Evolutionary conservation across 1,140 invertebrate genomes (phyloP).

Genomic region (Teleopsis dalmanni): DNA sequence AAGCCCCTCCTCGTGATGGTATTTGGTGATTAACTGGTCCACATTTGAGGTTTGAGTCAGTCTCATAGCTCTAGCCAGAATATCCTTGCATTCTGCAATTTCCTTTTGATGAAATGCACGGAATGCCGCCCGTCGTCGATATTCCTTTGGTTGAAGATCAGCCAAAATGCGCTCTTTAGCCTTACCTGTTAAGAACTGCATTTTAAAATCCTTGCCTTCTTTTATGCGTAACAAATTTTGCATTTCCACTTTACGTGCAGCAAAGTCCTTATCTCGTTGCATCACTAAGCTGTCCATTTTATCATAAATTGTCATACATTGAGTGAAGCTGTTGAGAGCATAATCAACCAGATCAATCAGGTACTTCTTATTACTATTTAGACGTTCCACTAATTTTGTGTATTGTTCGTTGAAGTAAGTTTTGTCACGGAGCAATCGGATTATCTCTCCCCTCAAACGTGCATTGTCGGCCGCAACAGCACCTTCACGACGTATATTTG

Average conservation of each 20-base stretch:
- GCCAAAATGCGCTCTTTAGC: conserved; percentile 22
- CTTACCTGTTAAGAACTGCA: conserved; percentile 33
- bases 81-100: conserved; percentile 13
- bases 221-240: conserved; percentile 21
- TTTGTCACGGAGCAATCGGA: conserved; percentile 14
- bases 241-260: conserved; percentile 17
- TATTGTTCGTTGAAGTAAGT: conserved; percentile 16
- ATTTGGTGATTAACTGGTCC: conserved; percentile 15
- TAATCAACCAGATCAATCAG: conserved; percentile 19
- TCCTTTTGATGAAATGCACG: conserved; percentile 11
- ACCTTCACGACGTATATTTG: conserved; percentile 13
- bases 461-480: conserved; percentile 11
- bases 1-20: conserved; percentile 15
- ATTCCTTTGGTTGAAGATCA: conserved; percentile 23
- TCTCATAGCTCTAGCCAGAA: conserved; percentile 14
- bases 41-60: conserved; percentile 11
- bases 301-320: conserved; percentile 14
- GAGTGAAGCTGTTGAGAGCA: conserved; percentile 13
- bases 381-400: conserved; percentile 12
- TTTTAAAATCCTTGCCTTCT: conserved; percentile 31
- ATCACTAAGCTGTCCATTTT: conserved; percentile 14
- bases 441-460: conserved; percentile 12
- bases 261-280: conserved; percentile 9
- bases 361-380: conserved; percentile 20
- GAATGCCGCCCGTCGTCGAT: conserved; percentile 14